Base-by-base conservation (phyloP, 2,113 vertebrate genomes). In the Nicator chloris region DNA sequence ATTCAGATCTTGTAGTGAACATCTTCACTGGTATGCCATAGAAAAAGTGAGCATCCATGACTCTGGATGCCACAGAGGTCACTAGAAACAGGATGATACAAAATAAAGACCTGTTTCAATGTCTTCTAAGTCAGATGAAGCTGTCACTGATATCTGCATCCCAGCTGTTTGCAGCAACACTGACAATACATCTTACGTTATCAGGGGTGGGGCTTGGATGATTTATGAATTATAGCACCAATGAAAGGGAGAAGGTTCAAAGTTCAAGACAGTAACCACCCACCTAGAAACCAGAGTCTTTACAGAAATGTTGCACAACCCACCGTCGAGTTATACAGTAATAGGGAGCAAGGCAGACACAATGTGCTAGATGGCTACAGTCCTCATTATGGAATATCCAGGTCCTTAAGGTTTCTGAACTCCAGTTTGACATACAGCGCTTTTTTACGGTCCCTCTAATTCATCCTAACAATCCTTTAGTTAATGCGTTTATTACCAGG, bases 191-290 rank as follows among this genome's bases (percentile, higher is more conserved):
- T 12, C 40, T 61, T 33, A 47, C 0, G 0, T 66, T 76, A 75
- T 60, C 65, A 54, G 59, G 83, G 84, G 91, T 86, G 78, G 68
- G 47, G 50, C 70, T 66, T 66, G 72, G 78, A 82, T 54, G 56
- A 79, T 50, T 90, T 90, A 73, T 90, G 69, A 89, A 82, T 94
- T 86, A 92, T n/a, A 79, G 73, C 72, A 92, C 82, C 53, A 92
- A 80, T 57, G 64, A 92, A 90, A 95, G 11, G 39, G 31, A 90
- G 89, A 76, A 79, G 28, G 97, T 96, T 94, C 94, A 97, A 97
- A 82, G 96, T 96, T 94, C 95, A 95, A 49, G 49, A 65, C 7
- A 31, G 53, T n/a, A 94, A 95, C 59, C 65, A 88, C n/a, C 54
- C 2, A 3, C 37, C 47, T n/a, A 68, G 72, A 75, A 85, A 70